These are phyloP conservation scores for Corythornis madagascariensis DNA, from an alignment of 2,113 vertebrate genomes.

Conservation along the genomic window DNA sequence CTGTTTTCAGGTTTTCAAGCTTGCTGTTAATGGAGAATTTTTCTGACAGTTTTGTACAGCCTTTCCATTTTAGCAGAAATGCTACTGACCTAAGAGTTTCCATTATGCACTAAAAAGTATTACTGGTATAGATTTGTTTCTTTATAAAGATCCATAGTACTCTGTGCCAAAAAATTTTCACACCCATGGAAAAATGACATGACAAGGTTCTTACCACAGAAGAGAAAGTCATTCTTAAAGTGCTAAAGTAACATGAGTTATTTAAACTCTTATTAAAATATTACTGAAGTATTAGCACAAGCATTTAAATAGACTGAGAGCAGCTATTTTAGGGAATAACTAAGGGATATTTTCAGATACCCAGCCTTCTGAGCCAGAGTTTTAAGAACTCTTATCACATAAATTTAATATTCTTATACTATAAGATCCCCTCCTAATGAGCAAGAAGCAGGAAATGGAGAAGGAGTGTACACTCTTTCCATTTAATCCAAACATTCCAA, in stretches of 20 bases:
- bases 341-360: not conserved
- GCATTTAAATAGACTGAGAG: not conserved
- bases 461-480: not conserved
- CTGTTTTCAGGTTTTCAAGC: conserved; percentile 23
- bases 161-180: not conserved
- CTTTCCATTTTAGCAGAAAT: conserved; percentile 52
- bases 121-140: conserved; percentile 15
- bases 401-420: not conserved
- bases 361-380: not conserved
- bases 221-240: not conserved
- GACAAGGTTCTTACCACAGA: not conserved
- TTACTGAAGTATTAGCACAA: not conserved
- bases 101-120: conserved; percentile 28
- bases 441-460: not conserved
- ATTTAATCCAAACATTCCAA: not conserved
- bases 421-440: not conserved
- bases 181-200: not conserved
- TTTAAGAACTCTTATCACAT: not conserved
- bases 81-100: conserved; percentile 25
- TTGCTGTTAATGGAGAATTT: conserved; percentile 19
- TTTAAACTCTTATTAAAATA: not conserved
- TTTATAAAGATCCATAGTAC: not conserved
- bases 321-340: not conserved
- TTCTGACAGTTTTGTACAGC: not conserved
- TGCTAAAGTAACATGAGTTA: not conserved